Evolutionary conservation across 2,113 vertebrate species (phyloP).

Genomic region (Acanthochromis polyacanthus): DNA sequence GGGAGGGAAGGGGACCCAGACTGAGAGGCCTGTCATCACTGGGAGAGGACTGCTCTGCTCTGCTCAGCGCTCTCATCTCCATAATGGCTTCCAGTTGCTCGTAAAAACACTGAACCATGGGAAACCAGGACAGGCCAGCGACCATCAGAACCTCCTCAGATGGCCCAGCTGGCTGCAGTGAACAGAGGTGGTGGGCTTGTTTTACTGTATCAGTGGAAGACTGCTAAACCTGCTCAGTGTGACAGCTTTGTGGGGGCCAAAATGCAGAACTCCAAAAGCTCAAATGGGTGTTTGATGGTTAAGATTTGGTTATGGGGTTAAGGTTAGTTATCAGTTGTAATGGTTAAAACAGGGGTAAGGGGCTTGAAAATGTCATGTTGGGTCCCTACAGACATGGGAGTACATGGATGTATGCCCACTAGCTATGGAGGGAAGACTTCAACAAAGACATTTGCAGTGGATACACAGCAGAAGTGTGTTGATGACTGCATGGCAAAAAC

Average conservation of each 20-base stretch:
- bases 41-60: slow-evolving; percentile 74
- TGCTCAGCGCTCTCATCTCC: slow-evolving; percentile 80
- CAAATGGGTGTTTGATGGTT: no score
- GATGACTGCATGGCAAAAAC: not conserved
- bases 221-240: no score
- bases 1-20: slow-evolving; percentile 74
- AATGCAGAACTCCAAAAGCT: no score
- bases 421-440: not conserved
- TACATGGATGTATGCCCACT: not conserved
- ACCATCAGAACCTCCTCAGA: slow-evolving; percentile 63
- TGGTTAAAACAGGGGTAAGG: no score
- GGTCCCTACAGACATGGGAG: no score
- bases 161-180: slow-evolving; percentile 28
- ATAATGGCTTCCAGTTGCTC: slow-evolving; percentile 87
- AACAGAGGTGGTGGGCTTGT: slow-evolving; percentile 2
- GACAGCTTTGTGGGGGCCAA: no score
- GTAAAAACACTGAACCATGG: slow-evolving; percentile 80
- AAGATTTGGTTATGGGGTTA: no score
- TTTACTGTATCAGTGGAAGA: no score
- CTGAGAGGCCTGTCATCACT: slow-evolving; percentile 83
- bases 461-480: not conserved
- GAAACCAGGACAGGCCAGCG: slow-evolving; percentile 74
- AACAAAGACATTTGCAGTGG: not conserved
- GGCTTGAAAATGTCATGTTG: no score
- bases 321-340: no score